These are phyloP conservation scores for Andrena bicolor DNA, from an alignment of 2,888 invertebrate genomes.

Conservation along the genomic window DNA sequence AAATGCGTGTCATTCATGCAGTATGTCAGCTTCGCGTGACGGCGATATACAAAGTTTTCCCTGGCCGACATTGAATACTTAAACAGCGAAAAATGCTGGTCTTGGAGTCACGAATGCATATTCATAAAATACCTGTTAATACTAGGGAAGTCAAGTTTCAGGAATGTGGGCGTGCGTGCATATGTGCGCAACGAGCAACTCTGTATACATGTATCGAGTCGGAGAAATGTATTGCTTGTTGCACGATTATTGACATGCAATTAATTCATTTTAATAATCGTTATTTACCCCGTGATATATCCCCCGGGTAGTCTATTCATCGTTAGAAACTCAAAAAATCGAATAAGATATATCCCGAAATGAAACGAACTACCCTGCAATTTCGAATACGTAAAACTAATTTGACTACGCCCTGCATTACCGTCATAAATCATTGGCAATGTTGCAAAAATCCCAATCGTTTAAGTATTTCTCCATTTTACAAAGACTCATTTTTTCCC, in stretches of 20 bases:
- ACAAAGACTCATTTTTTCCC: no score
- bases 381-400: no score
- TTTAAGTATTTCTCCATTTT: no score
- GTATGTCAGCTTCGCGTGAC: conserved; percentile 1
- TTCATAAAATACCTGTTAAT: conserved; percentile 22
- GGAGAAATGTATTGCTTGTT: background rate
- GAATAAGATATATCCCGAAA: no score
- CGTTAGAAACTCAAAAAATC: no score
- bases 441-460: no score
- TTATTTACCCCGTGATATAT: background rate
- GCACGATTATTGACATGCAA: background rate
- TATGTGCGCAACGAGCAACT: background rate
- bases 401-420: no score
- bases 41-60: background rate
- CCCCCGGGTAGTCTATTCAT: no score
- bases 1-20: no score
- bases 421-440: no score
- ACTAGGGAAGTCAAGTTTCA: background rate
- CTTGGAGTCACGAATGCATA: conserved; percentile 9
- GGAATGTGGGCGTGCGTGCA: background rate
- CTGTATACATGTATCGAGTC: background rate
- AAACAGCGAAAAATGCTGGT: conserved; percentile 2
- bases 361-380: no score
- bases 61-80: conserved; percentile 1
- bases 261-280: background rate